Evolutionary conservation across 1,140 invertebrate genomes (phyloP).

Genomic region (Pentalonia nigronervosa): DNA sequence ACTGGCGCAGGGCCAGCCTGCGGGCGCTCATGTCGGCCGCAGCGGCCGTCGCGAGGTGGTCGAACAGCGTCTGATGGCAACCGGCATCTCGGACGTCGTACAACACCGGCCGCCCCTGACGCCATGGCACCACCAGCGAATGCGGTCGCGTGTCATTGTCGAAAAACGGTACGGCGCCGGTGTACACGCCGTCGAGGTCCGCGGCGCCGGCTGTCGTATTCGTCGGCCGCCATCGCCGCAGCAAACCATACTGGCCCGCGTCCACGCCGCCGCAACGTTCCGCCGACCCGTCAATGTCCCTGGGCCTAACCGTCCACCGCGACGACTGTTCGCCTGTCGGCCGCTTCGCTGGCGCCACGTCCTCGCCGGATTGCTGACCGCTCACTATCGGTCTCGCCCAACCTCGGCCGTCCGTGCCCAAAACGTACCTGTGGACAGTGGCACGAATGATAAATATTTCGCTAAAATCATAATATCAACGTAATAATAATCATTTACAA

Average conservation of each 20-base stretch:
- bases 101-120: background rate
- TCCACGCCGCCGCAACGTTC: background rate
- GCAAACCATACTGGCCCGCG: background rate
- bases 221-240: background rate
- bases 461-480: no score
- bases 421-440: background rate
- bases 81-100: background rate
- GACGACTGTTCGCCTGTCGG: background rate
- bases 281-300: background rate
- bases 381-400: background rate
- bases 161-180: background rate
- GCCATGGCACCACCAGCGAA: slow-evolving; percentile 6
- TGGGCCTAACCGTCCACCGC: background rate
- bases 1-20: background rate
- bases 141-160: slow-evolving; percentile 14
- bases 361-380: background rate
- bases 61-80: slow-evolving; percentile 18
- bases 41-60: background rate
- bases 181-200: background rate
- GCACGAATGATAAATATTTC: no score
- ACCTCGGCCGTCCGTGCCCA: slow-evolving; percentile 30
- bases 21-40: background rate
- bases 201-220: background rate
- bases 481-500: no score
- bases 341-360: background rate